These are phyloP conservation scores for Galemys pyrenaicus DNA, from an alignment of 2,113 vertebrate species.

Conservation along the genomic window DNA sequence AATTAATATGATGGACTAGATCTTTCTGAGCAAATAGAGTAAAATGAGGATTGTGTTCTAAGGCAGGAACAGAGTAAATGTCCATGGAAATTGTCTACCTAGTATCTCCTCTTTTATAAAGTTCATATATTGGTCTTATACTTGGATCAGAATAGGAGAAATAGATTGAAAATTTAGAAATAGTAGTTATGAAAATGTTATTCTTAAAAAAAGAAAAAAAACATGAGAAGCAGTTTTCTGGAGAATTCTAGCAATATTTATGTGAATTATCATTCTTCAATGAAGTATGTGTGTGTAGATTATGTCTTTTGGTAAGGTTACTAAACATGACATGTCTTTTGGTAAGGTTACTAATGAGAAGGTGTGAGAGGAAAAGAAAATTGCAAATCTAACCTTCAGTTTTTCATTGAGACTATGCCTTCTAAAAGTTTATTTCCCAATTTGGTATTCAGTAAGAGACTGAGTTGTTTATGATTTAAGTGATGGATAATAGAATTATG, in stretches of 20 bases:
- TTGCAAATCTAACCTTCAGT: background rate
- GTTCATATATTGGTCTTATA: background rate
- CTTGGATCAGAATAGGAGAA: background rate
- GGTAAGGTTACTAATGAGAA: background rate
- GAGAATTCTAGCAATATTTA: background rate
- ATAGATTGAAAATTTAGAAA: background rate
- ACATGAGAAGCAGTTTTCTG: background rate
- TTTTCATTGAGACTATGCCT: background rate
- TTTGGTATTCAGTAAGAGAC: background rate
- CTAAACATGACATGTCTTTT: background rate
- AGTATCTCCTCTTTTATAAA: background rate
- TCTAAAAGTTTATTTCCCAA: background rate
- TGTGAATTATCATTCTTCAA: background rate
- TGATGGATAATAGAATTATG: background rate
- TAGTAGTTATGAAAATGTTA: background rate
- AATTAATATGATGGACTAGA: background rate
- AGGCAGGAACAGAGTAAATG: background rate
- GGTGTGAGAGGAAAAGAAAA: background rate
- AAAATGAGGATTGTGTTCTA: background rate
- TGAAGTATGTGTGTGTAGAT: background rate
- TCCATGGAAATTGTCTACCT: background rate
- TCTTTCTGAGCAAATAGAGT: background rate
- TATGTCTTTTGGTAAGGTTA: background rate
- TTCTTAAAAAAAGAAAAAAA: background rate
- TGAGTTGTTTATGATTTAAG: conserved; percentile 1